Evolutionary conservation across 1,140 invertebrate genomes (phyloP).

Genomic region (Trissolcus basalis): DNA sequence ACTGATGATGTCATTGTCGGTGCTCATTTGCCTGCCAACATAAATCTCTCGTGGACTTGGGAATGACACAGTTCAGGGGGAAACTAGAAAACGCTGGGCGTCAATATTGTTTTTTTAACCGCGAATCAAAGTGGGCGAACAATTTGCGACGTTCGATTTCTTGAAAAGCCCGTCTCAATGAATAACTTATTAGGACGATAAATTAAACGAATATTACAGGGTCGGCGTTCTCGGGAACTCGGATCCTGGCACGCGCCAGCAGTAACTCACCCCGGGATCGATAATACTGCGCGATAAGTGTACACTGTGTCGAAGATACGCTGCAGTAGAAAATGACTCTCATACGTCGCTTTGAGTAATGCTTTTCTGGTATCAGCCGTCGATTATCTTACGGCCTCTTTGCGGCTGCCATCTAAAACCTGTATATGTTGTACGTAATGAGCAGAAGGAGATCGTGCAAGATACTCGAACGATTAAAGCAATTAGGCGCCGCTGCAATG

Average conservation of each 20-base stretch:
- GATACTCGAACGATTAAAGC: constrained; percentile 41
- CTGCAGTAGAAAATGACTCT: constrained; percentile 52
- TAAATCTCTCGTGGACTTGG: background rate
- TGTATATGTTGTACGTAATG: constrained; percentile 44
- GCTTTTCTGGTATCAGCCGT: constrained; percentile 56
- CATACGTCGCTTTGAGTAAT: constrained; percentile 52
- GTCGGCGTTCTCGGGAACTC: constrained; percentile 50
- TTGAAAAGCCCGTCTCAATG: constrained; percentile 48
- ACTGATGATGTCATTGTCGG: constrained; percentile 16
- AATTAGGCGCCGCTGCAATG: constrained; percentile 17
- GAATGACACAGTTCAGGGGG: background rate
- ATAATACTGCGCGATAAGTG: constrained; percentile 60
- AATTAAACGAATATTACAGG: constrained; percentile 59
- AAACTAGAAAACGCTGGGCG: constrained; percentile 3
- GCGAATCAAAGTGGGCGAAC: constrained; percentile 38
- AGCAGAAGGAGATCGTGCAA: constrained; percentile 23
- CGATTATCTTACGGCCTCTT: constrained; percentile 56
- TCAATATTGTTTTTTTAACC: constrained; percentile 33
- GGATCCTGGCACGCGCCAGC: constrained; percentile 57
- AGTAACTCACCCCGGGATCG: constrained; percentile 58
- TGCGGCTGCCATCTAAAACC: constrained; percentile 40
- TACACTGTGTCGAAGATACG: constrained; percentile 53
- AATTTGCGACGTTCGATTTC: constrained; percentile 49
- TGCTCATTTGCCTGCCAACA: constrained; percentile 2
- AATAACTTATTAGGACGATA: constrained; percentile 59